Evolutionary conservation across 2,888 invertebrate species (phyloP).

Genomic region (Stenodema calcarata): DNA sequence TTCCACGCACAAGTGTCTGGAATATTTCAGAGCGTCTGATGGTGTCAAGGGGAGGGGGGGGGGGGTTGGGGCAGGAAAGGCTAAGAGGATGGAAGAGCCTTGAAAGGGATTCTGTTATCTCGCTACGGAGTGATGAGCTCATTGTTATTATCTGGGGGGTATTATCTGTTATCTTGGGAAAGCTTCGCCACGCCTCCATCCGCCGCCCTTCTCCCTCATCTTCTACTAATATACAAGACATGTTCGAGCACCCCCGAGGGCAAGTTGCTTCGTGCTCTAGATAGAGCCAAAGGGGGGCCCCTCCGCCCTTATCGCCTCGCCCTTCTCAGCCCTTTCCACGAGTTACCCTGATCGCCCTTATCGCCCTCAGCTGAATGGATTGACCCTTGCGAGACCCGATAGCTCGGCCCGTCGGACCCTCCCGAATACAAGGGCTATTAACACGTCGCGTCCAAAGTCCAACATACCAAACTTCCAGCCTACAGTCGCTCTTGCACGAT

Average conservation of each 20-base stretch:
- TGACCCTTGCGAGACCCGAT: not conserved
- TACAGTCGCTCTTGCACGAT: too few relatives aligned
- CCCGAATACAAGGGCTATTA: not conserved
- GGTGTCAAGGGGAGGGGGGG: not conserved
- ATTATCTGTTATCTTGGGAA: not conserved
- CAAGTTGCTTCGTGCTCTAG: not conserved
- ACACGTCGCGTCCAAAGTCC: not conserved
- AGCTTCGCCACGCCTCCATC: not conserved
- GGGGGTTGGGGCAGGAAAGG: not conserved
- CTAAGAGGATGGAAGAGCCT: not conserved
- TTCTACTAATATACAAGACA: slow-evolving; percentile 14
- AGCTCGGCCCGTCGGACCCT: not conserved
- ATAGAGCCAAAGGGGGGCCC: not conserved
- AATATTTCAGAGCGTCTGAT: not conserved
- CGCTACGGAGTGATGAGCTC: slow-evolving; percentile 38
- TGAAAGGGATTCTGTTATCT: slow-evolving; percentile 31
- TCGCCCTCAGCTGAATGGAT: not conserved
- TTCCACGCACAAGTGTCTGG: not conserved
- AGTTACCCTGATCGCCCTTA: not conserved
- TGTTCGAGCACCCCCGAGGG: not conserved
- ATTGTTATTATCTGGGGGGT: slow-evolving; percentile 33
- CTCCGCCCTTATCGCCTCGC: not conserved
- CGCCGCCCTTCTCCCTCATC: not conserved
- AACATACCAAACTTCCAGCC: too few relatives aligned
- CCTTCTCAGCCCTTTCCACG: not conserved